Percentiles rank a stretch among this genome's conserved stretches.
Conservation (phyloP, 2,113 vertebrate species). For the Pogonocichla stellata region DNA sequence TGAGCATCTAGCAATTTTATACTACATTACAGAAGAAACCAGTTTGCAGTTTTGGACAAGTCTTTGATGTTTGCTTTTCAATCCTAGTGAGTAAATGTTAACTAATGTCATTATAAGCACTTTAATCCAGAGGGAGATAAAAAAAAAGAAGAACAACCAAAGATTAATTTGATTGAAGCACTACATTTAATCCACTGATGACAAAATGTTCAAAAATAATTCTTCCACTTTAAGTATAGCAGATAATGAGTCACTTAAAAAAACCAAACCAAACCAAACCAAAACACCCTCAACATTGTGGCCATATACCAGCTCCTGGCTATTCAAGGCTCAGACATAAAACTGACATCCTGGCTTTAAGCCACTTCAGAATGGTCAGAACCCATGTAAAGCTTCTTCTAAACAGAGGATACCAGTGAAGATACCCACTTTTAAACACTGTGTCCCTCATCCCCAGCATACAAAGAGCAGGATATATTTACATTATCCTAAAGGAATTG, state of each 20-base stretch:
- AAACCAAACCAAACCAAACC: background rate
- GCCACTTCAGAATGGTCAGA: background rate
- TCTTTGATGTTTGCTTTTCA: background rate
- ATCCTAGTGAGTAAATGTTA: background rate
- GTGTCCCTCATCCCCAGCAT: background rate
- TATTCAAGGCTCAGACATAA: background rate
- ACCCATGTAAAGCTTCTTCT: background rate
- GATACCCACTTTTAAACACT: background rate
- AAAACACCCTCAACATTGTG: background rate
- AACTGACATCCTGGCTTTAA: background rate
- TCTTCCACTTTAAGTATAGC: background rate
- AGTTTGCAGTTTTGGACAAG: background rate
- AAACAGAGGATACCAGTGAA: background rate
- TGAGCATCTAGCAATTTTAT: background rate
- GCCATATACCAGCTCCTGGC: background rate
- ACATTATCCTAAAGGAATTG: background rate
- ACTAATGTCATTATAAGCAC: background rate
- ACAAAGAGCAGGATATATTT: background rate
- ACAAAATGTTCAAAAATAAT: background rate
- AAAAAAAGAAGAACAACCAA: background rate
- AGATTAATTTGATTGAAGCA: conserved; percentile 15
- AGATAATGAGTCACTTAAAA: background rate
- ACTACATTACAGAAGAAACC: background rate
- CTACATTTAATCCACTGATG: background rate
- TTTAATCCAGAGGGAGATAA: background rate